These are phyloP conservation scores for Leucopsar rothschildi DNA, from an alignment of 2,113 vertebrate species.

Conservation along the genomic window DNA sequence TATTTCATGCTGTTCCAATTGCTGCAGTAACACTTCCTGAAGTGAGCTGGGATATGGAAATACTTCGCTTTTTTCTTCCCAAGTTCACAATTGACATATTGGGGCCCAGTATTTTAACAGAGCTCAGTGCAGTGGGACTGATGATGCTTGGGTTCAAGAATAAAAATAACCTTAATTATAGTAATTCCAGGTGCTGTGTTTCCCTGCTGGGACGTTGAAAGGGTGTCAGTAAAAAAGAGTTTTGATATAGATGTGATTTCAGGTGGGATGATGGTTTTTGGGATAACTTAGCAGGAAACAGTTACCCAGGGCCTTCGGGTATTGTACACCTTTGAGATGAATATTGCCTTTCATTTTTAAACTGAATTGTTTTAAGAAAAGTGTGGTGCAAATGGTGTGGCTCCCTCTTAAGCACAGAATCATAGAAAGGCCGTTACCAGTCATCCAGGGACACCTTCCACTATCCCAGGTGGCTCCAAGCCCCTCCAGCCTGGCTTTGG, in stretches of 20 bases:
- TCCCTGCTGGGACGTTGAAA: rapidly evolving
- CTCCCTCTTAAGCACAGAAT: background rate
- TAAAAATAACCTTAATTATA: background rate
- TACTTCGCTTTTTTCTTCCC: background rate
- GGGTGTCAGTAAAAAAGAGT: background rate
- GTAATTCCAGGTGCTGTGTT: background rate
- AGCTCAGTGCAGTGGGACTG: background rate
- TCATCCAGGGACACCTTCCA: background rate
- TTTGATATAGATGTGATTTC: background rate
- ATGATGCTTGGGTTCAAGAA: background rate
- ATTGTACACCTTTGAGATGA: background rate
- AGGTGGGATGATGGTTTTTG: background rate
- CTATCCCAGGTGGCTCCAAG: rapidly evolving
- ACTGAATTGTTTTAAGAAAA: background rate
- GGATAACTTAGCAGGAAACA: too few species aligned
- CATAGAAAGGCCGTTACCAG: background rate
- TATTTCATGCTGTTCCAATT: rapidly evolving
- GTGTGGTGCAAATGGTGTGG: background rate
- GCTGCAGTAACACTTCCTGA: background rate
- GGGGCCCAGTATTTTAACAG: background rate
- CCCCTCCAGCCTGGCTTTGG: background rate
- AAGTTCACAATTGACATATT: background rate
- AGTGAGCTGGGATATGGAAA: background rate
- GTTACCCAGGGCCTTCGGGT: too few species aligned
- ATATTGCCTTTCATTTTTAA: background rate